Evolutionary conservation across 1,140 invertebrate species (phyloP), one percentile per base, ranked within the genome.

Genomic region (Aethina tumida): DNA sequence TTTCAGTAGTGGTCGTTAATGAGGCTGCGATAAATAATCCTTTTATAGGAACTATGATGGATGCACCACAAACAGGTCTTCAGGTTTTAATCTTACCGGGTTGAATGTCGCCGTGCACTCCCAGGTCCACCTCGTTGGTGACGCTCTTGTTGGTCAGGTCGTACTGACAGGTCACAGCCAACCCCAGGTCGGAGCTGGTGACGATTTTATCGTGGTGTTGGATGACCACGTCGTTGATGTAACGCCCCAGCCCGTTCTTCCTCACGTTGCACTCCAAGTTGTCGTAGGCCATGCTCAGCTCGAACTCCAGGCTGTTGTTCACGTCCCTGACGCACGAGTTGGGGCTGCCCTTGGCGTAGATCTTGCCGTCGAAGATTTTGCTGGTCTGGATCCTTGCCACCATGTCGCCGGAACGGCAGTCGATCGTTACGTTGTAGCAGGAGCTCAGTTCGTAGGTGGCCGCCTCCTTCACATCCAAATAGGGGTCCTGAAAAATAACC

Each of bases 151-250:
- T 94, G 38, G 84, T 87, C 24, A 94, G 70, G 61, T 94, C 89
- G 61, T 93, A 94, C 57, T 92, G 88, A 60, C 91, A 94, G 42
- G 88, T 88, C 16, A 94, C 82, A 3, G 87, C 87, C 15, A 94
- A 70, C 2, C 89, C 90, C 49, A 94, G 71, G 73, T 94, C 90
- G 4, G 87, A 88, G 26, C 87, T 91, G 24, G 91, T 95, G 27
- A 95, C 88, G 48, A 95, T 93, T 43, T 86, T 90, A 58, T 94
- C 89, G 64, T 95, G 90, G 64, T 94, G 89, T 59, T 95, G 89
- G 51, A 92, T 91, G 20, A 92, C 81, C 8, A 90, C 83, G 64
- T 91, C 87, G 60, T 89, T 91, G 39, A 87, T 64, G 49, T 89
- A 92, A 49, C 38, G 82, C 34, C 84, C 85, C 9, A 87, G 70